A percentile compares a stretch with the other conserved stretches of the same genome.
Evolutionary conservation across 2,113 vertebrate species (phyloP).

Genomic region (Hemibagrus wyckioides): DNA sequence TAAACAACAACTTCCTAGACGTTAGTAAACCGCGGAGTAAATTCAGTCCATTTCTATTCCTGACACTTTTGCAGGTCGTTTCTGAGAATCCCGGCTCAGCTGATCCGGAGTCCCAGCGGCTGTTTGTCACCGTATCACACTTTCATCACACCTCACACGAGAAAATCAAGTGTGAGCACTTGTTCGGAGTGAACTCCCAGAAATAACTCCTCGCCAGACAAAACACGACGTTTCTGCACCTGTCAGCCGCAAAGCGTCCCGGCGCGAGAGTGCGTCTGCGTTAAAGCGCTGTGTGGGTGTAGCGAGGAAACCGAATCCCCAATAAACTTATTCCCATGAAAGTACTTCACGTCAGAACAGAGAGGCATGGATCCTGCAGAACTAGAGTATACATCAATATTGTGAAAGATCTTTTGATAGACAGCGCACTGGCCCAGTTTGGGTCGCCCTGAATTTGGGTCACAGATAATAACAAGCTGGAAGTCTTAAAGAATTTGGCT

Average conservation of each 20-base stretch:
- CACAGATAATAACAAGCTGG: not conserved
- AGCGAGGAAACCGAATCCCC: not conserved
- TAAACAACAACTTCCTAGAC: not conserved
- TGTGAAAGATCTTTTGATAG: slow-evolving; percentile 21
- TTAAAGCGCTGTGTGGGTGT: not conserved
- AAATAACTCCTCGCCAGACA: slow-evolving; percentile 30
- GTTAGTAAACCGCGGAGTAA: not conserved
- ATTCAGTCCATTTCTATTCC: not conserved
- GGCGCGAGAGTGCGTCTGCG: not conserved
- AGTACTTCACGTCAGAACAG: slow-evolving; percentile 6
- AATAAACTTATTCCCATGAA: slow-evolving; percentile 32
- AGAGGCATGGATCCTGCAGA: not conserved
- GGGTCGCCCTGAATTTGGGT: not conserved
- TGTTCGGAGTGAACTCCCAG: not conserved
- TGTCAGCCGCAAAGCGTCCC: slow-evolving; percentile 9
- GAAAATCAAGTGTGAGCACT: slow-evolving; percentile 34
- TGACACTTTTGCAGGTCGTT: not conserved
- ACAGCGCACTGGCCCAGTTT: slow-evolving; percentile 20
- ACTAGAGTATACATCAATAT: not conserved
- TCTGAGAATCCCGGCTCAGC: not conserved
- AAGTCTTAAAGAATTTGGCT: not conserved
- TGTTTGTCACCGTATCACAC: slow-evolving; percentile 50
- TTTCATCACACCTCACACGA: slow-evolving; percentile 46
- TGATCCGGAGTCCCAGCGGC: slow-evolving; percentile 13
- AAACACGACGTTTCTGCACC: slow-evolving; percentile 19